Evolutionary conservation across 1,140 invertebrate genomes (phyloP).

Genomic region (Paraescarpia echinospica): DNA sequence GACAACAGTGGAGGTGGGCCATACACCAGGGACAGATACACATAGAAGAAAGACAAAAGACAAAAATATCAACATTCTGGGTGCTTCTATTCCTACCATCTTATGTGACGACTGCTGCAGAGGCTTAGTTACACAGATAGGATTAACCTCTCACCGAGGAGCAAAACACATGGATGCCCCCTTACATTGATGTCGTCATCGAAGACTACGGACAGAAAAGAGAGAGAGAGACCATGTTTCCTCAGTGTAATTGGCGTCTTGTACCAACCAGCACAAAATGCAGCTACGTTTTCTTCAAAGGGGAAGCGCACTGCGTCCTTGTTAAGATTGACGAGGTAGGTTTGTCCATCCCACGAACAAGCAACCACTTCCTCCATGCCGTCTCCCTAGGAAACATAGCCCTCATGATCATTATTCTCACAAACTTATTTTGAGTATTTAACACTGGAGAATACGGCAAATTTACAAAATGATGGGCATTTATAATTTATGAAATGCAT

Average conservation of each 20-base stretch:
- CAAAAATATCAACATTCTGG: too few relatives aligned
- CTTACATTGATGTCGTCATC: too few relatives aligned
- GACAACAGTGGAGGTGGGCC: too few relatives aligned
- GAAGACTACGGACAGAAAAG: too few relatives aligned
- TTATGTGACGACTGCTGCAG: too few relatives aligned
- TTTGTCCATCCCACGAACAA: constrained; percentile 79
- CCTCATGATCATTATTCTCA: not conserved
- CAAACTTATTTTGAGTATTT: too few relatives aligned
- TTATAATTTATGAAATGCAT: not conserved
- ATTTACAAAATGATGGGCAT: not conserved
- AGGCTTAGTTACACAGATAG: too few relatives aligned
- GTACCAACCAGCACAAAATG: constrained; percentile 67
- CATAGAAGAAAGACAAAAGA: too few relatives aligned
- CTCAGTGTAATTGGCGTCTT: not conserved
- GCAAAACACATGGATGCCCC: too few relatives aligned
- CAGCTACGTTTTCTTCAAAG: constrained; percentile 72
- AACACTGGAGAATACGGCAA: not conserved
- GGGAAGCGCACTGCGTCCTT: constrained; percentile 72
- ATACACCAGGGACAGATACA: too few relatives aligned
- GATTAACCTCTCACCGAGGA: too few relatives aligned
- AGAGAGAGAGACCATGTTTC: not conserved
- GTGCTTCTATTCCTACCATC: too few relatives aligned
- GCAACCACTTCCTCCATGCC: constrained; percentile 73
- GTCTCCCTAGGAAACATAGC: constrained; percentile 58
- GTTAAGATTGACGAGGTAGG: constrained; percentile 74